Conservation (phyloP, 2,888 invertebrate genomes). For the Eupithecia dodoneata region DNA sequence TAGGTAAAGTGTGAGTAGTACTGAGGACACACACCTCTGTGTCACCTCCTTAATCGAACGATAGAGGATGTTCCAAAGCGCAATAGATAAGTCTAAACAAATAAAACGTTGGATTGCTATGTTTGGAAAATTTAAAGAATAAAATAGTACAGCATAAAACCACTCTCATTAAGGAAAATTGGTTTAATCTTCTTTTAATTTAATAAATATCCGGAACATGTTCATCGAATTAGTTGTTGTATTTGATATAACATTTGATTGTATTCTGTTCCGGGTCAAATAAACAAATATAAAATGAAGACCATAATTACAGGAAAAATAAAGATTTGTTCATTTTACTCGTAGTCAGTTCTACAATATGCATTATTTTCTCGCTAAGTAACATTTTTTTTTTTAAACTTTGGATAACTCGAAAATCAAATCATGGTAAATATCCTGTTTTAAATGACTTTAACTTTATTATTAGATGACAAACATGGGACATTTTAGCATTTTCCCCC, state of each 20-base stretch:
- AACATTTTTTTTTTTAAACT: not conserved
- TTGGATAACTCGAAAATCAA: too few relatives aligned
- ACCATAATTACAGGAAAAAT: too few relatives aligned
- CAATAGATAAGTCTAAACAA: not conserved
- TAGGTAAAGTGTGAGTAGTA: not conserved
- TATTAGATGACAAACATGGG: not conserved
- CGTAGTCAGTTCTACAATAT: not conserved
- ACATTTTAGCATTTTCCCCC: not conserved
- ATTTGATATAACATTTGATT: too few relatives aligned
- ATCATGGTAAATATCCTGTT: too few relatives aligned
- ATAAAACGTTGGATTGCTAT: not conserved
- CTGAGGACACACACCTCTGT: not conserved
- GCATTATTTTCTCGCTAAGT: not conserved
- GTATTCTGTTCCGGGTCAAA: too few relatives aligned
- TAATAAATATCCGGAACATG: too few relatives aligned
- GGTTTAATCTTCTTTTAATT: too few relatives aligned
- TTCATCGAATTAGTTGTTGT: too few relatives aligned
- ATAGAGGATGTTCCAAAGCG: not conserved
- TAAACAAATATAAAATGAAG: too few relatives aligned
- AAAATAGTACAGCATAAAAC: not conserved
- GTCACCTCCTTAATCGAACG: not conserved
- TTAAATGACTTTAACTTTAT: too few relatives aligned
- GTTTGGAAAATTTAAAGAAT: not conserved
- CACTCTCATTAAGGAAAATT: too few relatives aligned
- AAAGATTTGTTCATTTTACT: too few relatives aligned